Conservation (phyloP, 2,888 invertebrate species). For the Eudasyphora cyanicolor region DNA sequence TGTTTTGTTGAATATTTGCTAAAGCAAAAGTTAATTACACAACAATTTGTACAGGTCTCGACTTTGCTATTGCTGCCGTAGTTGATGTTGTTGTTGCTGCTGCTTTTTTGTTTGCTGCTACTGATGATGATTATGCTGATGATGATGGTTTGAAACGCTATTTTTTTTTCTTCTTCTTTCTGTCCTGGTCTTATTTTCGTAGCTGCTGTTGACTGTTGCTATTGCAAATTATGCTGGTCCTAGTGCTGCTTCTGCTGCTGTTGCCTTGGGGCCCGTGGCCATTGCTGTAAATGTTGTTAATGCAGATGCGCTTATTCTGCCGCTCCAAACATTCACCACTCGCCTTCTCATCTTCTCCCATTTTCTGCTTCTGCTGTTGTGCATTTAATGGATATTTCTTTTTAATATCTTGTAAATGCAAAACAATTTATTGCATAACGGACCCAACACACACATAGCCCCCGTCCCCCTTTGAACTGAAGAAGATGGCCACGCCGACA, state of each 20-base stretch:
- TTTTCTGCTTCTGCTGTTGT: conserved; percentile 21
- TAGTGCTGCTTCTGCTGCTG: neutral
- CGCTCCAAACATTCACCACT: neutral
- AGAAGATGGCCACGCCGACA: conserved; percentile 17
- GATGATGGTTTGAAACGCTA: neutral
- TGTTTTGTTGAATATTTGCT: conserved; percentile 63
- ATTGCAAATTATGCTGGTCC: conserved; percentile 10
- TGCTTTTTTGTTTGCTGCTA: neutral
- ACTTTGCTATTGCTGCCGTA: conserved; percentile 19
- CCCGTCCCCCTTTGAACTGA: too few species aligned
- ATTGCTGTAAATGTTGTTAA: conserved; percentile 5
- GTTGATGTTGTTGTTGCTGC: neutral
- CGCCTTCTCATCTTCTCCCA: neutral
- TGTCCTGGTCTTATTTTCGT: conserved; percentile 1
- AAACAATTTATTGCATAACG: conserved; percentile 66
- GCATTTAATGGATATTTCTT: conserved; percentile 62
- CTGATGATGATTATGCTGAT: conserved; percentile 20
- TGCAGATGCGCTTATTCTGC: conserved; percentile 24
- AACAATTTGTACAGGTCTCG: conserved; percentile 60
- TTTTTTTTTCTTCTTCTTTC: neutral
- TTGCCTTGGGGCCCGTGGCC: conserved; percentile 12
- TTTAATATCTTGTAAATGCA: conserved; percentile 65
- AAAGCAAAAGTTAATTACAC: conserved; percentile 65
- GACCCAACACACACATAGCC: conserved; percentile 35
- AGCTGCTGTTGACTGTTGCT: neutral